Conservation (phyloP, 1,140 invertebrate species). For the Drosophila nebulosa region DNA sequence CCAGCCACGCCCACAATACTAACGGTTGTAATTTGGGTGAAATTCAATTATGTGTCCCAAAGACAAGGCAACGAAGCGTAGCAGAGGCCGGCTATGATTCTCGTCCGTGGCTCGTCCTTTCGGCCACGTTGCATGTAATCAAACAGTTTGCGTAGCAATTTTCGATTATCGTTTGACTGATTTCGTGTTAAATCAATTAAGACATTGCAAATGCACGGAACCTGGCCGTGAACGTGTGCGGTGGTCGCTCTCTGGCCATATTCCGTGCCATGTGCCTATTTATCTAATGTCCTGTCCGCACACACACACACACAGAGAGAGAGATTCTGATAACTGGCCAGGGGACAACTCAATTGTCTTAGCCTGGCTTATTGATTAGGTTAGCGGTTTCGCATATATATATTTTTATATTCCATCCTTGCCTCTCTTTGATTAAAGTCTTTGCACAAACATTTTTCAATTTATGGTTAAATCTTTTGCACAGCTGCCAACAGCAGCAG, state of each 20-base stretch:
- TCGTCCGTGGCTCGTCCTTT: not conserved
- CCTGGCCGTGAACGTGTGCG: conserved; percentile 17
- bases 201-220: conserved; percentile 58
- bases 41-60: conserved; percentile 69
- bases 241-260: conserved; percentile 21
- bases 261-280: conserved; percentile 68
- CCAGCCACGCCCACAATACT: conserved; percentile 17
- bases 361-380: not conserved
- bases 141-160: conserved; percentile 80
- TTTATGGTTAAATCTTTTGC: conserved; percentile 59
- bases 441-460: conserved; percentile 71
- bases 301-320: conserved; percentile 3
- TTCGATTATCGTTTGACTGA: conserved; percentile 80
- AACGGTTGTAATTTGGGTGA: conserved; percentile 58
- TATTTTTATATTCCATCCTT: conserved; percentile 17
- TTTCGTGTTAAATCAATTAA: conserved; percentile 80
- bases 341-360: conserved; percentile 52
- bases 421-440: conserved; percentile 49
- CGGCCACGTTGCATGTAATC: conserved; percentile 73
- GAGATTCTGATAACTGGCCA: not conserved
- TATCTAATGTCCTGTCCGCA: conserved; percentile 61
- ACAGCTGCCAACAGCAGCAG: conserved; percentile 64
- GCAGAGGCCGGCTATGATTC: conserved; percentile 25
- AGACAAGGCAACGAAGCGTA: conserved; percentile 57
- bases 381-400: not conserved